Percentiles rank a stretch among this genome's conserved stretches.
These are phyloP conservation scores for Trichopoda pennipes DNA, from an alignment of 2,888 invertebrate genomes.

Conservation along the genomic window DNA sequence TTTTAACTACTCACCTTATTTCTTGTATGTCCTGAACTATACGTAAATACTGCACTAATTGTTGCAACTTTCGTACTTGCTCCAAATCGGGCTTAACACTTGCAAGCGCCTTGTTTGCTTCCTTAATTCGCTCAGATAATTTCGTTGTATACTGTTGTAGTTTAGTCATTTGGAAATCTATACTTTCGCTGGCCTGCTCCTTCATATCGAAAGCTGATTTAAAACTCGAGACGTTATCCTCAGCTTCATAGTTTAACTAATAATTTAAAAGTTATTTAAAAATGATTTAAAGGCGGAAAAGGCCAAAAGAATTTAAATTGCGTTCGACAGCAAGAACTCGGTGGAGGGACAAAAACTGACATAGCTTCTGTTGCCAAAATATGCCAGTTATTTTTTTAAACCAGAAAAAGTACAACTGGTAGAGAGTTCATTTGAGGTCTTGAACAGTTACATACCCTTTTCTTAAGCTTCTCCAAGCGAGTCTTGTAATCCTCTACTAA, in stretches of 20 bases:
- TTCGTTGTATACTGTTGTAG: slow-evolving; percentile 79
- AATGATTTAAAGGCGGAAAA: neutral
- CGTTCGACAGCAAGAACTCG: neutral
- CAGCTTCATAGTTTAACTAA: slow-evolving; percentile 84
- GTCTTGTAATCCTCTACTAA: slow-evolving; percentile 79
- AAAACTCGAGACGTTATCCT: slow-evolving; percentile 85
- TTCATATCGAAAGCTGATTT: slow-evolving; percentile 85
- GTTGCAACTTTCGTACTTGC: slow-evolving; percentile 83
- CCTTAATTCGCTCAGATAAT: slow-evolving; percentile 83
- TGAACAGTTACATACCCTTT: slow-evolving; percentile 75
- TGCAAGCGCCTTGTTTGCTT: slow-evolving; percentile 78
- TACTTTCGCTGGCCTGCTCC: slow-evolving; percentile 81
- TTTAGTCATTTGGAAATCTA: slow-evolving; percentile 82
- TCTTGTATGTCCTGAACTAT: slow-evolving; percentile 87
- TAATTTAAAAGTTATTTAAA: slow-evolving; percentile 30
- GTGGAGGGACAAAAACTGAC: no score
- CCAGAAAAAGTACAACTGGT: no score
- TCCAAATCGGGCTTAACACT: slow-evolving; percentile 79
- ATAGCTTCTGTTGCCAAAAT: no score
- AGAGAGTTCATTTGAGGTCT: no score
- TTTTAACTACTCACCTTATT: slow-evolving; percentile 82
- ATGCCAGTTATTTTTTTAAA: no score
- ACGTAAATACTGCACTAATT: slow-evolving; percentile 85
- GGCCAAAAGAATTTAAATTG: no score
- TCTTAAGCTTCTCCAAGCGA: slow-evolving; percentile 72